phyloP scores from a whole-genome alignment of 1,140 invertebrate genomes.

The roundworm (Caenorhabditis elegans) region DNA sequence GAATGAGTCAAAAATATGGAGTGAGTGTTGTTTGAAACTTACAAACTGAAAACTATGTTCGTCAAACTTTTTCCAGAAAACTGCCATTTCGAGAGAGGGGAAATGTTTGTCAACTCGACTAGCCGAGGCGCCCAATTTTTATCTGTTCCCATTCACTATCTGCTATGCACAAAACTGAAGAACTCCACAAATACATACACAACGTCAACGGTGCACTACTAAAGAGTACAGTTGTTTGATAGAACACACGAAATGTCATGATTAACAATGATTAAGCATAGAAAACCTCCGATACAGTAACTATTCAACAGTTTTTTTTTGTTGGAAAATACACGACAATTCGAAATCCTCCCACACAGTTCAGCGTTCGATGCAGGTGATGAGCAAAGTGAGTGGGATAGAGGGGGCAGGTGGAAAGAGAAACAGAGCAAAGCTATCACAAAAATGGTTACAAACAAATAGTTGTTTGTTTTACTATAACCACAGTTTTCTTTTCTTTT shows the following conservation, averaged over 20 bases:
- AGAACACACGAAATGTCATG: neutral
- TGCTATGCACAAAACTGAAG: neutral
- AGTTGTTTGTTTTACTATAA: slow-evolving; percentile 27
- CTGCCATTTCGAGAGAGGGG: neutral
- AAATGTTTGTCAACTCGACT: slow-evolving; percentile 11
- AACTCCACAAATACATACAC: neutral
- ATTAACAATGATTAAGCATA: neutral
- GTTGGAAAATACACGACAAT: too few relatives aligned
- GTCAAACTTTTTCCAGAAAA: too few relatives aligned
- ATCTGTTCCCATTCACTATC: neutral
- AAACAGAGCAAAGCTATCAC: slow-evolving; percentile 1
- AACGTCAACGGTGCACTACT: neutral
- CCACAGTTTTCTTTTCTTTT: neutral
- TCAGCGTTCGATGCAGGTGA: neutral
- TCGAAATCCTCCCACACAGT: neutral
- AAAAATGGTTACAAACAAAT: slow-evolving; percentile 31
- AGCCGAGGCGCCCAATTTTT: slow-evolving; percentile 15
- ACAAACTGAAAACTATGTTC: neutral
- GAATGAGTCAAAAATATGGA: neutral
- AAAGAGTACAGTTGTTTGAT: neutral
- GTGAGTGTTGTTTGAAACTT: neutral
- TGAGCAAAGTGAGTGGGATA: neutral
- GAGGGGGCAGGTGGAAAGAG: neutral
- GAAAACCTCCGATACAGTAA: too few relatives aligned
- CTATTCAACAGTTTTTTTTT: too few relatives aligned